These are phyloP conservation scores for Formicarius rufipectus DNA, from an alignment of 2,113 vertebrate species.

Conservation along the genomic window DNA sequence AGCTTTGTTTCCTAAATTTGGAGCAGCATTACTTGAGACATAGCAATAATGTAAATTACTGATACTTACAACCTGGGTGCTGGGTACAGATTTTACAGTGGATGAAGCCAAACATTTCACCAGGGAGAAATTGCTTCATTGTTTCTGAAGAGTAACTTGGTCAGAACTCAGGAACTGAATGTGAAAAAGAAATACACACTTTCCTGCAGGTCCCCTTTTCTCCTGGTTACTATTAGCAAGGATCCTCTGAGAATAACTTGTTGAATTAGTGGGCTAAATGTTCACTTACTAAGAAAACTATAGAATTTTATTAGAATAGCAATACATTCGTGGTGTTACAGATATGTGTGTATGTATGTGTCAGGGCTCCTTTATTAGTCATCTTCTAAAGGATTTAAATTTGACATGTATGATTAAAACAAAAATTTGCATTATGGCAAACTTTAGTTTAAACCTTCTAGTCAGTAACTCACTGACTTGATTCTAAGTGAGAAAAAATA, in stretches of 20 bases:
- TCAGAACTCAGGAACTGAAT: background rate
- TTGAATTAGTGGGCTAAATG: background rate
- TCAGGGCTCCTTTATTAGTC: background rate
- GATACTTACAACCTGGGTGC: background rate
- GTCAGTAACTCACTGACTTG: background rate
- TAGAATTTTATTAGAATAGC: background rate
- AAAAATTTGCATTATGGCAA: background rate
- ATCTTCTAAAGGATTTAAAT: background rate
- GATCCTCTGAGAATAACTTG: background rate
- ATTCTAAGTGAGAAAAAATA: background rate
- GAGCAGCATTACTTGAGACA: background rate
- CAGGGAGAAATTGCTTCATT: background rate
- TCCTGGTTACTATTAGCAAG: background rate
- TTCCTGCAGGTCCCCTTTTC: background rate
- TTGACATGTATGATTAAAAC: background rate
- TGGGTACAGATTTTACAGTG: slow-evolving; percentile 18
- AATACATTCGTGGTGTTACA: background rate
- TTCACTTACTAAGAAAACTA: background rate
- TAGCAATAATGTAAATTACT: slow-evolving; percentile 1
- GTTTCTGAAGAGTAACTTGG: background rate
- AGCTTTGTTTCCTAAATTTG: slow-evolving; percentile 2
- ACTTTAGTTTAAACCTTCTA: background rate
- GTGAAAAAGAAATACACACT: background rate
- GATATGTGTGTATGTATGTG: fast-evolving
- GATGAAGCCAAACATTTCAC: slow-evolving; percentile 9